Base-by-base conservation (phyloP, 1,140 invertebrate genomes). In the Alviniconcha marisindica region DNA sequence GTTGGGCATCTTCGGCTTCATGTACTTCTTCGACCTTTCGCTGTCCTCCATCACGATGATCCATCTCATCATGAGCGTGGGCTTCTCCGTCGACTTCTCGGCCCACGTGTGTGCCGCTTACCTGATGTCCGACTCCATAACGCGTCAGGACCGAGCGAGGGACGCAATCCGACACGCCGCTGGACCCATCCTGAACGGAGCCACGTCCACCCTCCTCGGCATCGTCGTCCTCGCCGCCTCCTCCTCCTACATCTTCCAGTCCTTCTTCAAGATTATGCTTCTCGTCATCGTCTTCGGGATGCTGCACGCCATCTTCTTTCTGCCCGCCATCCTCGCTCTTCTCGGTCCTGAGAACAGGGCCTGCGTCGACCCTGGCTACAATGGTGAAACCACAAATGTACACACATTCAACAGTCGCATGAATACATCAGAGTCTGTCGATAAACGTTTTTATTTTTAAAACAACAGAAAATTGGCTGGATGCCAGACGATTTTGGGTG, bases 31-130 rank as follows among this genome's bases (percentile, higher is more conserved):
- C 98, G 95, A 96, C 86, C 97, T 99, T 0, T 98, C 97, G 90
- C 94, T 99, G 51, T 98, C 99, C 91, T 98, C 98, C 5, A 98
- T 99, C 88, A 99, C 98, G 0, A 99, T 99, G 98, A 99, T 99
- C 60, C 99, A 99, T 89, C 94, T 99, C 1, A 99, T 99, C 69
- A 99, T 99, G 98, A 98, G 98, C 89, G 98, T 99, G 44, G 98
- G 98, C 60, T 99, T 99, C 93, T 98, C 97, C 2, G 97, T 99
- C 0, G 98, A 99, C 96, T 99, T 98, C 91, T 98, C 97, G 0
- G 98, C 98, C 7, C 98, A 99, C 89, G 99, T 99, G 66, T 98
- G 97, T 86, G 98, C 99, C 90, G 97, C 97, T 0, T 99, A 98
- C 91, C 97, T 99, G 95, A 96, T 97, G 28, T 97, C 97, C 1